A percentile compares a stretch with the other conserved stretches of the same genome.
phyloP scores from a whole-genome alignment of 2,113 vertebrate genomes.

The Psophia crepitans region DNA sequence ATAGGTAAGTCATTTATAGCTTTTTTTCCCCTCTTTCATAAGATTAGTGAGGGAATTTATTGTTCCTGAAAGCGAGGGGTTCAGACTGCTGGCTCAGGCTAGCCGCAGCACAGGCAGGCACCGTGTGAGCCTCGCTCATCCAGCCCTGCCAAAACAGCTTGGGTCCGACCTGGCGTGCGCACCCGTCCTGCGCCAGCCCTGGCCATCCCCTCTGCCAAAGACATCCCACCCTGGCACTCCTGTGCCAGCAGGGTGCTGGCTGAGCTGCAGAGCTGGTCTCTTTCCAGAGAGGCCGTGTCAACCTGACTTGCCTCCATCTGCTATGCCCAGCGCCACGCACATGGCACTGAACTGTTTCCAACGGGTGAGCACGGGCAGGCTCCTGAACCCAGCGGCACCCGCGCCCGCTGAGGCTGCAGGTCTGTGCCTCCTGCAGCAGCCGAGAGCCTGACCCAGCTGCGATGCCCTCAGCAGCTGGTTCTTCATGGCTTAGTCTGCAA shows the following conservation, averaged over 20 bases:
- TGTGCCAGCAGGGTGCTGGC: rapidly evolving
- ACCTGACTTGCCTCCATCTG: rapidly evolving
- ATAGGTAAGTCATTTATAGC: slow-evolving; percentile 19
- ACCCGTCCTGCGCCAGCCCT: rapidly evolving
- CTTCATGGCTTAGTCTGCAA: neutral
- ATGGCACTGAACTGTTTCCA: rapidly evolving
- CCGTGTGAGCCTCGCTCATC: neutral
- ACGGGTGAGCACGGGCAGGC: rapidly evolving
- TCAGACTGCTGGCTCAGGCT: neutral
- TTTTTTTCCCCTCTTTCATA: neutral
- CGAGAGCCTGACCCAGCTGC: neutral
- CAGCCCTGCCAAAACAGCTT: neutral
- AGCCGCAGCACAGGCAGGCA: neutral
- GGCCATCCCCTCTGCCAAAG: neutral
- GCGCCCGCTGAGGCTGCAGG: neutral
- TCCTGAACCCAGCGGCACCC: neutral
- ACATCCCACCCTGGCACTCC: neutral
- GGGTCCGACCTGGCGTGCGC: neutral
- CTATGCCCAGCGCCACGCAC: neutral
- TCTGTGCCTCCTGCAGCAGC: neutral
- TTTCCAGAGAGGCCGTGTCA: neutral
- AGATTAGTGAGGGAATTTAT: slow-evolving; percentile 4
- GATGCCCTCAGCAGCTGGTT: neutral
- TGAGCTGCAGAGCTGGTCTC: neutral
- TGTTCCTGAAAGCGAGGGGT: neutral